These are phyloP conservation scores for Parasteatoda lunata DNA, from an alignment of 2,888 invertebrate genomes.

Conservation along the genomic window DNA sequence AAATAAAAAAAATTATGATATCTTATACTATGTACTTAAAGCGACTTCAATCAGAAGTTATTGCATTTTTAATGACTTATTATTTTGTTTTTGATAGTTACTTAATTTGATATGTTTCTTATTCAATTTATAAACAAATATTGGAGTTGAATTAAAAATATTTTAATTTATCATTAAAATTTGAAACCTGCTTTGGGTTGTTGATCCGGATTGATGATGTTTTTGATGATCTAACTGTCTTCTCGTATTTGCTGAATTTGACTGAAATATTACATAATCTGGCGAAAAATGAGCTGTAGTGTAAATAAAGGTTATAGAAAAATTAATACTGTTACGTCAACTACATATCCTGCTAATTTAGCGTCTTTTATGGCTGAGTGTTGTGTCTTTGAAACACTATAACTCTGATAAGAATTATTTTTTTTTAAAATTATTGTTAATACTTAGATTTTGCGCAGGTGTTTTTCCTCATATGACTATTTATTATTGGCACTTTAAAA, in stretches of 20 bases:
- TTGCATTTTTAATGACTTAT: too few species aligned
- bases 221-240: neutral
- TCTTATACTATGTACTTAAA: too few species aligned
- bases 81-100: too few species aligned
- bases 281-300: slow-evolving; percentile 27
- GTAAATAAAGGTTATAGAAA: slow-evolving; percentile 30
- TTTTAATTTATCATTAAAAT: slow-evolving; percentile 1
- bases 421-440: neutral
- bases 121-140: too few species aligned
- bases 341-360: slow-evolving; percentile 38
- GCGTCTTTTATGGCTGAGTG: slow-evolving; percentile 46
- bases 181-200: neutral
- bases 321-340: slow-evolving; percentile 19
- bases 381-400: slow-evolving; percentile 28
- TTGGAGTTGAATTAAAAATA: too few species aligned
- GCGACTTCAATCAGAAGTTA: too few species aligned
- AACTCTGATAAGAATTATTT: slow-evolving; percentile 33
- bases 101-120: too few species aligned
- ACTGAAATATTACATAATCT: slow-evolving; percentile 14
- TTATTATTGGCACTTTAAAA: too few species aligned
- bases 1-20: too few species aligned
- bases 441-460: too few species aligned
- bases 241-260: slow-evolving; percentile 3
- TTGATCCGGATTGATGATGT: neutral
- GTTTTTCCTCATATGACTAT: too few species aligned